Base-by-base conservation (phyloP, 2,113 vertebrate genomes). In the Cyphomyrus plagiostoma region DNA sequence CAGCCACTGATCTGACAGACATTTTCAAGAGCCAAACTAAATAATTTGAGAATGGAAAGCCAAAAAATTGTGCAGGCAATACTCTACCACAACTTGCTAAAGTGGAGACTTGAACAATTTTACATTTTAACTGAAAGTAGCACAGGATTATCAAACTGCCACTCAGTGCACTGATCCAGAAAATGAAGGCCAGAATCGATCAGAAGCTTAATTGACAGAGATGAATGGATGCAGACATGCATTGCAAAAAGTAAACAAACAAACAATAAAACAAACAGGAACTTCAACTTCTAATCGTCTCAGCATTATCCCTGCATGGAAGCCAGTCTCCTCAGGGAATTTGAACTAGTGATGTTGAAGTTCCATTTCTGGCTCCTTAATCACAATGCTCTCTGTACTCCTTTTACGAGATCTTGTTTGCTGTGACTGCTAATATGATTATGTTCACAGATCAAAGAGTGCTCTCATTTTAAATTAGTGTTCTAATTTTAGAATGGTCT, bases 361-460 rank as follows among this genome's bases (percentile, higher is more conserved):
- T 42, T 39, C 30, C 74, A 42, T 80, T 80, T 80, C 74, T 80
- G 74, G 19, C 30, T 17, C 74, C 35, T 42, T 80, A 39, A 80
- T 42, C 74, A 80, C 62, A 70, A 30, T 80, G 74, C 15, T 80
- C 70, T 77, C 35, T 80, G 74, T 42, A 42, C 74, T 77, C 74
- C 70, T 30, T 80, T 80, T 80, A 80, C 30, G 30, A 80, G 74
- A 80, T 80, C 35, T 35, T 80, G 74, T 39, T 80, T 42, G 35
- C 74, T 80, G 30, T 80, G 74, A 80, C 17, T 80, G 35, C 74
- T 80, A 80, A 80, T 80, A 80, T 80, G 30, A 80, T 80, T 80
- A 80, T 80, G 35, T 80, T 80, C 35, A 80, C 74, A 39, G 74
- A 80, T 80, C 74, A 80, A 80, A 80, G 74, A 80, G 74, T 80